These are phyloP conservation scores for Hydroisotoma schaefferi DNA, from an alignment of 2,888 invertebrate species.

Conservation along the genomic window DNA sequence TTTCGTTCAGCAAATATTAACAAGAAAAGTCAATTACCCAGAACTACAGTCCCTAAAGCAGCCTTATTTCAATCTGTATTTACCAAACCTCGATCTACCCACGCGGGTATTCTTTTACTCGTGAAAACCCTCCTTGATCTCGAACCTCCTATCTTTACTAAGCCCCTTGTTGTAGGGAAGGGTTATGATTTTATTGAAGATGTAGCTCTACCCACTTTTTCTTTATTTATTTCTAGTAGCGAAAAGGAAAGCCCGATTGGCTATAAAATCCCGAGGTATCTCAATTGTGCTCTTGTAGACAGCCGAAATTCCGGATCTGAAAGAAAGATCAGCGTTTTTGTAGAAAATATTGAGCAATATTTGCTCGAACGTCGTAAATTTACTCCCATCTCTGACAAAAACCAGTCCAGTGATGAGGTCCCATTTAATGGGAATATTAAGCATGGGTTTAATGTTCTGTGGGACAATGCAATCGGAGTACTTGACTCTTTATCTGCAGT, in stretches of 20 bases:
- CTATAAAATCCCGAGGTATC: background rate
- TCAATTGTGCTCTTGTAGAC: no score
- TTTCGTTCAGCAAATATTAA: slow-evolving; percentile 2
- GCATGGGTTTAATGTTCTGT: background rate
- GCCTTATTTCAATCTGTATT: slow-evolving; percentile 24
- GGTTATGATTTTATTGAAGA: slow-evolving; percentile 21
- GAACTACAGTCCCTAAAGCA: slow-evolving; percentile 1
- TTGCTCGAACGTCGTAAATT: no score
- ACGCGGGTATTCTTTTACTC: background rate
- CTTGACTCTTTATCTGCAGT: background rate
- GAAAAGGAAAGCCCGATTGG: background rate
- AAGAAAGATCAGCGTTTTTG: no score
- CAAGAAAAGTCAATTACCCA: slow-evolving; percentile 16
- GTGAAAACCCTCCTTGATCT: slow-evolving; percentile 10
- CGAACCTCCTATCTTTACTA: slow-evolving; percentile 10
- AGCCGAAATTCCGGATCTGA: no score
- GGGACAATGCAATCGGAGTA: background rate
- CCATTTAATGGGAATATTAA: background rate
- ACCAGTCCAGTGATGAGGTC: no score
- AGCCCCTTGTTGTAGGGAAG: slow-evolving; percentile 15
- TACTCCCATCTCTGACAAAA: no score
- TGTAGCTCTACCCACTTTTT: background rate
- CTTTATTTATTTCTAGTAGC: background rate
- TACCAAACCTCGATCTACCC: slow-evolving; percentile 1
- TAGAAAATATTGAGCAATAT: no score